Percentiles rank a stretch among this genome's conserved stretches.
phyloP scores from a whole-genome alignment of 2,113 vertebrate species.

The Ia io region DNA sequence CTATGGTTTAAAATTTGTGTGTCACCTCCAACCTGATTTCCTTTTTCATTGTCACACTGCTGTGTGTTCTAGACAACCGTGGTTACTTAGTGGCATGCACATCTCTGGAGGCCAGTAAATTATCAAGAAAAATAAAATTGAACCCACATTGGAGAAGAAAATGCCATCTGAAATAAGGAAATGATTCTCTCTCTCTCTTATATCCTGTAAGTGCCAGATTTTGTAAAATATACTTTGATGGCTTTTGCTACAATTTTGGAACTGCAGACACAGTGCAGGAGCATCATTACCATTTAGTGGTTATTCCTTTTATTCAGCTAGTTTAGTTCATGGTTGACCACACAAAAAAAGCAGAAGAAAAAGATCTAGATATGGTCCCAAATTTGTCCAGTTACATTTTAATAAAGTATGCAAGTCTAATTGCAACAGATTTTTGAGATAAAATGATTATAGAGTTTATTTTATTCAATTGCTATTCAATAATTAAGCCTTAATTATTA shows the following conservation, averaged over 20 bases:
- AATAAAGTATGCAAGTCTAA: not conserved
- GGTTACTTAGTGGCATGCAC: not conserved
- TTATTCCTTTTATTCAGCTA: not conserved
- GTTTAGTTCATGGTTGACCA: not conserved
- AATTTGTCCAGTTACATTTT: not conserved
- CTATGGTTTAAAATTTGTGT: not conserved
- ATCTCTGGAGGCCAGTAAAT: not conserved
- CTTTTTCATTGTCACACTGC: not conserved
- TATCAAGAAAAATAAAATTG: not conserved
- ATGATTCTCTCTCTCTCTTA: not conserved
- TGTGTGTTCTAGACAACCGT: not conserved
- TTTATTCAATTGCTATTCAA: not conserved
- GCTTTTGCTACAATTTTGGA: not conserved
- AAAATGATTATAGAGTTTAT: not conserved
- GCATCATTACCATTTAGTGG: not conserved
- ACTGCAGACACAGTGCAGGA: not conserved
- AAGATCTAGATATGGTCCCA: not conserved
- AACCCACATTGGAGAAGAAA: not conserved
- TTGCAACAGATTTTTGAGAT: not conserved
- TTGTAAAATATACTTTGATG: not conserved
- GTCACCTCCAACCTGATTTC: not conserved
- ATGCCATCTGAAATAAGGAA: not conserved
- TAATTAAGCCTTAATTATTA: not conserved
- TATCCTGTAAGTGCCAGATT: not conserved
- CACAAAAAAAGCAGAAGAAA: not conserved